A percentile compares a stretch with the other conserved stretches of the same genome.
Evolutionary conservation across 2,888 invertebrate species (phyloP).

Genomic region (Perithous albicinctus): DNA sequence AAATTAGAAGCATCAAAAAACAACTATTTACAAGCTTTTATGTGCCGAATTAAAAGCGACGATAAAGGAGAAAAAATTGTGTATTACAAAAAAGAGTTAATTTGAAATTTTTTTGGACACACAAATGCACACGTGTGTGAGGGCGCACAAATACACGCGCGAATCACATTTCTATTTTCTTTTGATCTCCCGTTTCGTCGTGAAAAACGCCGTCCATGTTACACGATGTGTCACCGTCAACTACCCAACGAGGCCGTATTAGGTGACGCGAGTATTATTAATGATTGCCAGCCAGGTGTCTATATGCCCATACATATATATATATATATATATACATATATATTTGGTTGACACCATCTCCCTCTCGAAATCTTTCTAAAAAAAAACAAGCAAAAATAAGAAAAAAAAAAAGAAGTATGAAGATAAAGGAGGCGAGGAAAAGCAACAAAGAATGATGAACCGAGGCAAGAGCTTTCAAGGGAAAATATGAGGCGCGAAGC

Average conservation of each 20-base stretch:
- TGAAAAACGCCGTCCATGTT: conserved; percentile 51
- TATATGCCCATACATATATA: conserved; percentile 28
- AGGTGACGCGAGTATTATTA: conserved; percentile 62
- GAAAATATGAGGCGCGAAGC: conserved; percentile 16
- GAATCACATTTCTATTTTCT: background rate
- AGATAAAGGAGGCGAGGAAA: conserved; percentile 11
- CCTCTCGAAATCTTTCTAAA: background rate
- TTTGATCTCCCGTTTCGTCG: conserved; percentile 7
- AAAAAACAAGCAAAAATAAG: conserved; percentile 11
- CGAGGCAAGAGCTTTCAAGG: conserved; percentile 36
- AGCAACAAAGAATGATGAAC: conserved; percentile 60
- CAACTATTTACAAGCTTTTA: too few relatives aligned
- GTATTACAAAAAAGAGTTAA: too few relatives aligned
- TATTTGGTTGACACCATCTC: conserved; percentile 16
- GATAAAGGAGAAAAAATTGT: too few relatives aligned
- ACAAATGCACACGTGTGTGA: too few relatives aligned
- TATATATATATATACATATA: too few relatives aligned
- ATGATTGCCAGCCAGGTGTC: conserved; percentile 62
- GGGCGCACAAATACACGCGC: background rate
- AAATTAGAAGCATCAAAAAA: too few relatives aligned
- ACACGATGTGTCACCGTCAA: conserved; percentile 64
- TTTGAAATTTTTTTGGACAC: too few relatives aligned
- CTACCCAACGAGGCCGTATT: conserved; percentile 56
- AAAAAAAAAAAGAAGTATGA: conserved; percentile 1
- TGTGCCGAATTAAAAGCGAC: too few relatives aligned